phyloP scores from a whole-genome alignment of 2,888 invertebrate species.

The Eulithis testata region DNA sequence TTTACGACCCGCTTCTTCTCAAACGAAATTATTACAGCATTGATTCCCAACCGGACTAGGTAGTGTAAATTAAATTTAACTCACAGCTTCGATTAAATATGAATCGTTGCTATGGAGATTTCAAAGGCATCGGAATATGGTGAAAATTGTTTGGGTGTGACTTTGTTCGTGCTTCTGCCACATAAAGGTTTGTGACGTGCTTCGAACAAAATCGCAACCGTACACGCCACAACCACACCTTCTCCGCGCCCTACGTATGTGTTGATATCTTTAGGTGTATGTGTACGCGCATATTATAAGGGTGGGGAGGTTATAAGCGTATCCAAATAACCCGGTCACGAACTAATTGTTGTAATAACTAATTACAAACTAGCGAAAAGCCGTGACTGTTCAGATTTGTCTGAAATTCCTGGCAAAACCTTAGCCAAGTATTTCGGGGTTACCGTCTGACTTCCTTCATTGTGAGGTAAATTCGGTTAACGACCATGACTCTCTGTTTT shows the following conservation, averaged over 20 bases:
- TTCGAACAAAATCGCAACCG: slow-evolving; percentile 12
- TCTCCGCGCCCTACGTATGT: slow-evolving; percentile 1
- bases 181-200: slow-evolving; percentile 16
- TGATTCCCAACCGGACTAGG: neutral
- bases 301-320: slow-evolving; percentile 6
- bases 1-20: too few relatives aligned
- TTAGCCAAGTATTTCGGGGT: slow-evolving; percentile 58
- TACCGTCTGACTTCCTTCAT: slow-evolving; percentile 56
- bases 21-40: neutral
- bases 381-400: slow-evolving; percentile 62
- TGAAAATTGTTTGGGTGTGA: slow-evolving; percentile 13
- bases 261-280: neutral
- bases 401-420: slow-evolving; percentile 57
- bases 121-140: slow-evolving; percentile 7
- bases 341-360: slow-evolving; percentile 56
- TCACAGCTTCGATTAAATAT: neutral
- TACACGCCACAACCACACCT: slow-evolving; percentile 9
- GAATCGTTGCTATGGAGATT: slow-evolving; percentile 4
- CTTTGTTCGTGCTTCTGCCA: slow-evolving; percentile 12
- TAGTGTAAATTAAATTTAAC: neutral
- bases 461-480: slow-evolving; percentile 73
- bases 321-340: slow-evolving; percentile 40
- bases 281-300: neutral
- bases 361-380: slow-evolving; percentile 55
- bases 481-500: slow-evolving; percentile 76